These are phyloP conservation scores for Drosophila seguyi DNA, from an alignment of 1,140 invertebrate genomes.

Conservation along the genomic window DNA sequence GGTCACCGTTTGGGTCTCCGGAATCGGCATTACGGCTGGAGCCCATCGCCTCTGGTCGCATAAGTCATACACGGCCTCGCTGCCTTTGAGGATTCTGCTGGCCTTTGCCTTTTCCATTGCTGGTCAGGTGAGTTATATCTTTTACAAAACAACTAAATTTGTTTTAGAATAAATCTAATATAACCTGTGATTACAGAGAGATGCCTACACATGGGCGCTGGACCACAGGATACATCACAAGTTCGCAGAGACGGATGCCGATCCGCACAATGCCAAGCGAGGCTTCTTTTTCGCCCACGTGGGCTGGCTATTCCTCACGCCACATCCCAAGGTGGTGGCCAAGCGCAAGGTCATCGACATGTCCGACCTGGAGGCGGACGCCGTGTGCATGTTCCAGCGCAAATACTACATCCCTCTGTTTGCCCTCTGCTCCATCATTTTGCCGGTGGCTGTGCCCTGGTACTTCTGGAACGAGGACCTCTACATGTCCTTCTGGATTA, in stretches of 20 bases:
- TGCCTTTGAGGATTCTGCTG: constrained; percentile 90
- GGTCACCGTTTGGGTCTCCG: constrained; percentile 85
- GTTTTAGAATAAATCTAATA: not conserved
- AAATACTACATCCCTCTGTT: constrained; percentile 92
- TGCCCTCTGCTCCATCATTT: constrained; percentile 90
- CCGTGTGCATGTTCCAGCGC: constrained; percentile 94
- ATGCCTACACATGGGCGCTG: constrained; percentile 91
- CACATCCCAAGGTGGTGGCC: constrained; percentile 91
- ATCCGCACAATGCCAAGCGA: constrained; percentile 92
- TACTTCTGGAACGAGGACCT: constrained; percentile 94
- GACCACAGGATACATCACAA: constrained; percentile 94
- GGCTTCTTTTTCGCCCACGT: constrained; percentile 94
- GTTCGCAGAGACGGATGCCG: constrained; percentile 92
- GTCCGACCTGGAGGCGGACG: constrained; percentile 93
- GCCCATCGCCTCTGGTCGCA: constrained; percentile 94
- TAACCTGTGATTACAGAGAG: constrained; percentile 85
- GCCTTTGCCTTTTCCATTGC: constrained; percentile 89
- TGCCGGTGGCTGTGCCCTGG: constrained; percentile 92
- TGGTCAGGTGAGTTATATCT: constrained; percentile 86
- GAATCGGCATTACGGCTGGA: constrained; percentile 92
- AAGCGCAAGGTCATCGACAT: constrained; percentile 92
- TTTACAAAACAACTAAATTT: too few relatives aligned
- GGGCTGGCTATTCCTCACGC: constrained; percentile 92
- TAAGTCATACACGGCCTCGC: constrained; percentile 92
- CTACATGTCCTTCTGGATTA: constrained; percentile 93